Conservation (phyloP, 2,888 invertebrate genomes). For the Elegia similella region DNA sequence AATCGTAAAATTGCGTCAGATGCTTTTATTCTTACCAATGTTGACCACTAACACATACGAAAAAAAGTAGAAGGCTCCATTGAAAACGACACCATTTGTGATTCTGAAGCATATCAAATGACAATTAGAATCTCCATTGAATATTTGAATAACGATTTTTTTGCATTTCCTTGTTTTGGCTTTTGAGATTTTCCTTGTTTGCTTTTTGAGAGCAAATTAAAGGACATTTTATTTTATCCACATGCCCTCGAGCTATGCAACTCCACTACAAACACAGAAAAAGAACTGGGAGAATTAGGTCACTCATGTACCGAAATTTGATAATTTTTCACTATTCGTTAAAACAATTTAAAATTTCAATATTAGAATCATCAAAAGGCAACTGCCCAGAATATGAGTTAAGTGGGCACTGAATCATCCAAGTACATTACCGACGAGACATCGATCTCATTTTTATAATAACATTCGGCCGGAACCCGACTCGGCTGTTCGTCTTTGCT, state of each 20-base stretch:
- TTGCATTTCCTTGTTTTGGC: background rate
- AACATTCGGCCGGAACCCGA: conserved; percentile 30
- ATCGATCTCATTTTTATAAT: conserved; percentile 31
- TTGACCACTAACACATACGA: too few species aligned
- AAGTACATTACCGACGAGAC: conserved; percentile 11
- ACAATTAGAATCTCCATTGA: background rate
- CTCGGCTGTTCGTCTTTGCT: conserved; percentile 30
- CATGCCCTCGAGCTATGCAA: background rate
- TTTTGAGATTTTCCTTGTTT: background rate
- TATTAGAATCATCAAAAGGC: background rate
- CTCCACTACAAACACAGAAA: too few species aligned
- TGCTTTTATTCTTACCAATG: too few species aligned
- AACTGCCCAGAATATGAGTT: background rate
- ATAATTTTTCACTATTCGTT: too few species aligned
- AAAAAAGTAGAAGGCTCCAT: background rate
- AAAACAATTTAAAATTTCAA: too few species aligned
- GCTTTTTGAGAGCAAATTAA: background rate
- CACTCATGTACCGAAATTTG: too few species aligned
- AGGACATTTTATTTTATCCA: too few species aligned
- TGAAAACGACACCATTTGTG: background rate
- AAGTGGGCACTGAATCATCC: conserved; percentile 2
- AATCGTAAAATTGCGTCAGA: too few species aligned
- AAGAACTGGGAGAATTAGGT: too few species aligned
- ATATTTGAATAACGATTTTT: background rate
- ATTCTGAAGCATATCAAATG: background rate